These are phyloP conservation scores for Cabera pusaria DNA, from an alignment of 2,888 invertebrate species.

Conservation along the genomic window DNA sequence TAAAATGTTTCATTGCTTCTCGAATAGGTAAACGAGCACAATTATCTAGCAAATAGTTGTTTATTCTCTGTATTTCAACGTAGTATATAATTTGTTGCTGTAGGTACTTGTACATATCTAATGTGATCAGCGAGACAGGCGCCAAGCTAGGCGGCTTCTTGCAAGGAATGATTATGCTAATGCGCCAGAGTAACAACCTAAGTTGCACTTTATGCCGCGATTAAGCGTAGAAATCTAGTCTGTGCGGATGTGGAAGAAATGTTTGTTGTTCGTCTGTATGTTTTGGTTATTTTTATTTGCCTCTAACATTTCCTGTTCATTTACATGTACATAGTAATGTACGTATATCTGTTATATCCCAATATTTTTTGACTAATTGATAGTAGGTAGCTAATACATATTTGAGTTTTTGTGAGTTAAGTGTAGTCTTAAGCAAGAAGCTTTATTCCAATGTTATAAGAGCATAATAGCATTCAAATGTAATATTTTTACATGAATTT, in stretches of 20 bases:
- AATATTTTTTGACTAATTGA: too few species aligned
- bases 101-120: constrained; percentile 59
- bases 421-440: too few species aligned
- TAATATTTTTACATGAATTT: too few species aligned
- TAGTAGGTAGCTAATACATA: too few species aligned
- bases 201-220: constrained; percentile 46
- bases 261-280: constrained; percentile 6
- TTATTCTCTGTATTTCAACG: constrained; percentile 65
- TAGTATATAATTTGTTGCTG: constrained; percentile 74
- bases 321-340: too few species aligned
- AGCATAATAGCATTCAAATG: too few species aligned
- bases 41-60: constrained; percentile 70
- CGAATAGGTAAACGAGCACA: constrained; percentile 60
- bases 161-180: constrained; percentile 73
- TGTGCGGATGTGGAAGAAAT: neutral
- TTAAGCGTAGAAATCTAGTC: constrained; percentile 19
- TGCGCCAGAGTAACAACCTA: constrained; percentile 56
- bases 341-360: too few species aligned
- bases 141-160: constrained; percentile 72
- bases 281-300: too few species aligned
- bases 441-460: too few species aligned
- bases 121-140: constrained; percentile 72
- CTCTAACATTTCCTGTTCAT: too few species aligned
- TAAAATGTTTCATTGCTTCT: constrained; percentile 28
- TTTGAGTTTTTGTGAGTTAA: too few species aligned